A percentile compares a stretch with the other conserved stretches of the same genome.
These are phyloP conservation scores for Elymnias hypermnestra DNA, from an alignment of 1,140 invertebrate species.

Conservation along the genomic window DNA sequence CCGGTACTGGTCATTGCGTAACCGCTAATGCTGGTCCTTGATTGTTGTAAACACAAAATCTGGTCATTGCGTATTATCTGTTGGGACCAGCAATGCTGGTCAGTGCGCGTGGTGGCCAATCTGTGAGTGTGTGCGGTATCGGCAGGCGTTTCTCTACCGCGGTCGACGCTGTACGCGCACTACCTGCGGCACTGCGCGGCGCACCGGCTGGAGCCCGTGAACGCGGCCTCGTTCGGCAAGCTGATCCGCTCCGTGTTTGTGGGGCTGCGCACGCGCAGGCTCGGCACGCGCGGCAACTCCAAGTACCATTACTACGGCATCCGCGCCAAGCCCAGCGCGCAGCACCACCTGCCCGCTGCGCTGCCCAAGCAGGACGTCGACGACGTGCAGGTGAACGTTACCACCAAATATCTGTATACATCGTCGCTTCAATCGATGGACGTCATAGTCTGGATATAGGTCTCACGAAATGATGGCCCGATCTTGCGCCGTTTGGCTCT, in stretches of 20 bases:
- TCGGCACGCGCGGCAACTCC: constrained; percentile 98
- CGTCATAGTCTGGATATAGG: no score
- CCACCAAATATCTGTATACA: no score
- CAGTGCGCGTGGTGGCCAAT: no score
- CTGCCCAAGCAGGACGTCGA: constrained; percentile 30
- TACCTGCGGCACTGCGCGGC: constrained; percentile 97
- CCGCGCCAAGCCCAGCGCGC: constrained; percentile 87
- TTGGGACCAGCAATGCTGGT: no score
- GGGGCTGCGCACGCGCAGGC: constrained; percentile 92
- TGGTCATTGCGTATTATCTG: no score
- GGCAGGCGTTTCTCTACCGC: constrained; percentile 89
- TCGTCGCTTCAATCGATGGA: no score
- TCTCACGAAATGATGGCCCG: no score
- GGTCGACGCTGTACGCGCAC: constrained; percentile 97
- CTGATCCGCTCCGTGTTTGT: constrained; percentile 98
- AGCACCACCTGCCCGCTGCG: constrained; percentile 17
- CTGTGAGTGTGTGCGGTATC: constrained; percentile 33
- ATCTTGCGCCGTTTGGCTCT: no score
- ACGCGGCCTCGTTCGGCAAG: constrained; percentile 99
- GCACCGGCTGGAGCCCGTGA: constrained; percentile 97
- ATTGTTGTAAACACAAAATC: no score
- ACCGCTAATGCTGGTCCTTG: no score
- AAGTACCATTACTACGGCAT: constrained; percentile 99
- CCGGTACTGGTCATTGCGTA: no score
- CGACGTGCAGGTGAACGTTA: constrained; percentile 34